Conservation (phyloP, 2,113 vertebrate genomes). For the Dicerorhinus sumatrensis region DNA sequence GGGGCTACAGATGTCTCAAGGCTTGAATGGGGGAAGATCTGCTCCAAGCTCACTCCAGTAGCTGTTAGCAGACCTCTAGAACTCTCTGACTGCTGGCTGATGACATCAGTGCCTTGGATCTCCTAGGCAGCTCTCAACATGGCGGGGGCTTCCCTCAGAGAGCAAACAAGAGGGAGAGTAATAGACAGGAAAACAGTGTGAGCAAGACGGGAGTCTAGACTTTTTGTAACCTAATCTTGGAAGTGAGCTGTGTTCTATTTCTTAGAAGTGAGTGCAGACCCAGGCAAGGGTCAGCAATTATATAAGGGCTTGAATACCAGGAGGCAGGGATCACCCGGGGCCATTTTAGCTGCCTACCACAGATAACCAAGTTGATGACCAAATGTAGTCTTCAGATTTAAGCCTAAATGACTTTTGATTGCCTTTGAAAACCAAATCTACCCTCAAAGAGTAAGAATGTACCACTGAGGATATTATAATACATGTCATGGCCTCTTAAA, state of each 20-base stretch:
- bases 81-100: background rate
- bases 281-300: background rate
- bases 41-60: background rate
- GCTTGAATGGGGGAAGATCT: background rate
- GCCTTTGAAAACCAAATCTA: background rate
- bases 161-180: background rate
- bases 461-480: background rate
- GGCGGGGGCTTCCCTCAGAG: background rate
- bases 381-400: background rate
- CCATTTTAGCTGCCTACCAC: background rate
- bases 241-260: background rate
- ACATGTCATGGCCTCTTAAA: background rate
- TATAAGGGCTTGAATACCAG: background rate
- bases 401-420: background rate
- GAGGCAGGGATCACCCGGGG: background rate
- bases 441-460: background rate
- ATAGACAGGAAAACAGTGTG: background rate
- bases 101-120: background rate
- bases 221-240: background rate
- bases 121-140: background rate
- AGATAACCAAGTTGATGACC: background rate
- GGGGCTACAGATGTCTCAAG: background rate
- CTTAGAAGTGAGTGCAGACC: background rate
- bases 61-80: background rate
- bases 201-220: background rate